Percentiles rank a stretch among this genome's conserved stretches.
phyloP scores from a whole-genome alignment of 1,140 invertebrate genomes.

The Panulirus ornatus region DNA sequence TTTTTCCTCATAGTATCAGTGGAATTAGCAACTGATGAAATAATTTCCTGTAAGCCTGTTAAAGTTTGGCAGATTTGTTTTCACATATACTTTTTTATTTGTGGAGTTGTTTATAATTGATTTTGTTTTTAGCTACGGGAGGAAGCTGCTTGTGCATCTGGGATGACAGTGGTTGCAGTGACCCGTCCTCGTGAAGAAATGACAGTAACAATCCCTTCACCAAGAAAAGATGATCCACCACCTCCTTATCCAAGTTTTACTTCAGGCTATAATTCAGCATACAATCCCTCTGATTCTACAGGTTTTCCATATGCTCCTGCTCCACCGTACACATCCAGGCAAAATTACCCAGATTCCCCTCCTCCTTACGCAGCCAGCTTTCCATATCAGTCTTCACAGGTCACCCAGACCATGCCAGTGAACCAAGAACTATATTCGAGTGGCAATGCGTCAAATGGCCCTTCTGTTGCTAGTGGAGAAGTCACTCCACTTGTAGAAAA shows the following conservation, averaged over 20 bases:
- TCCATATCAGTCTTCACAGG: neutral
- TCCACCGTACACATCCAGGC: neutral
- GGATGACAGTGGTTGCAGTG: conserved; percentile 34
- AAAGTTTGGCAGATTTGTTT: too few relatives aligned
- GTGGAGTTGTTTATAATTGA: too few relatives aligned
- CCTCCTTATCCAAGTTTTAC: conserved; percentile 29
- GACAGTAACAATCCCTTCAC: conserved; percentile 29
- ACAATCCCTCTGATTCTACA: neutral
- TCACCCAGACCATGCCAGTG: neutral
- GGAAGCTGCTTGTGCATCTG: neutral
- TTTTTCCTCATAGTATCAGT: too few relatives aligned
- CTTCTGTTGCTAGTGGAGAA: neutral
- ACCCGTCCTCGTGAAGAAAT: conserved; percentile 5
- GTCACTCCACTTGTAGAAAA: neutral
- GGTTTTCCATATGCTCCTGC: neutral
- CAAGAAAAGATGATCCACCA: conserved; percentile 34
- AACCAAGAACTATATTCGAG: neutral
- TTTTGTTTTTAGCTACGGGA: neutral
- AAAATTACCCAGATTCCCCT: neutral
- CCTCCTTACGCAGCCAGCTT: neutral
- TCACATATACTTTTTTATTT: too few relatives aligned
- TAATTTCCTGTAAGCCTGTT: too few relatives aligned
- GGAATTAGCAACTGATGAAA: too few relatives aligned
- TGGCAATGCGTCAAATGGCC: neutral
- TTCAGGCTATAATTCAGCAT: neutral